Percentiles rank a stretch among this genome's conserved stretches.
These are phyloP conservation scores for Xyrauchen texanus DNA, from an alignment of 2,113 vertebrate species.

Conservation along the genomic window DNA sequence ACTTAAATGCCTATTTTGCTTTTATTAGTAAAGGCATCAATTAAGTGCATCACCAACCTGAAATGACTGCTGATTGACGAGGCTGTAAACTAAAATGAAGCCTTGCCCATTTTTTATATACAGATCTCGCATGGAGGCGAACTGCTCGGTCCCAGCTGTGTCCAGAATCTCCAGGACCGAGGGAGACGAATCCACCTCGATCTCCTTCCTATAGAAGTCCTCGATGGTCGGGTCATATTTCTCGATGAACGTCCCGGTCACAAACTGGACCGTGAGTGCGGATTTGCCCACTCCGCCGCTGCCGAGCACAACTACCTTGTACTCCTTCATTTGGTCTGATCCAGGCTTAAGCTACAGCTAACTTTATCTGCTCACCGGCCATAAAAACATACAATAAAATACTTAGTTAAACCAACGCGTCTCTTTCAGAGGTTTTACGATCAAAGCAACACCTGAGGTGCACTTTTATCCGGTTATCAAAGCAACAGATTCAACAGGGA, in stretches of 20 bases:
- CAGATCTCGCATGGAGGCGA: conserved; percentile 96
- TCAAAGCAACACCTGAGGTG: not conserved
- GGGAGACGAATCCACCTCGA: conserved; percentile 97
- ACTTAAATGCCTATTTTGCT: not conserved
- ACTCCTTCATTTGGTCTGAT: conserved; percentile 86
- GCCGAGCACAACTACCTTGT: conserved; percentile 96
- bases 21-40: too few relatives aligned
- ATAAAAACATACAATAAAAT: conserved; percentile 42
- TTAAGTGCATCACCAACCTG: conserved; percentile 76
- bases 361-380: conserved; percentile 38
- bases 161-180: conserved; percentile 97
- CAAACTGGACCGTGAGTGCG: conserved; percentile 96
- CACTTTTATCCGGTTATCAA: conserved; percentile 18
- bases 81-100: conserved; percentile 96
- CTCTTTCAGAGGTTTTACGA: not conserved
- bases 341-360: conserved; percentile 43
- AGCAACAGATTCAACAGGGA: conserved; percentile 9
- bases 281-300: conserved; percentile 95
- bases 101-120: conserved; percentile 98
- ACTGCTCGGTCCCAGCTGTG: conserved; percentile 97
- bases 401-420: not conserved
- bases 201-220: conserved; percentile 98
- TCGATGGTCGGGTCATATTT: conserved; percentile 99
- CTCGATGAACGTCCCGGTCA: conserved; percentile 97
- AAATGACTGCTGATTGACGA: conserved; percentile 96